Evolutionary conservation across 1,140 invertebrate species (phyloP).

Genomic region (Adoxophyes honmai): DNA sequence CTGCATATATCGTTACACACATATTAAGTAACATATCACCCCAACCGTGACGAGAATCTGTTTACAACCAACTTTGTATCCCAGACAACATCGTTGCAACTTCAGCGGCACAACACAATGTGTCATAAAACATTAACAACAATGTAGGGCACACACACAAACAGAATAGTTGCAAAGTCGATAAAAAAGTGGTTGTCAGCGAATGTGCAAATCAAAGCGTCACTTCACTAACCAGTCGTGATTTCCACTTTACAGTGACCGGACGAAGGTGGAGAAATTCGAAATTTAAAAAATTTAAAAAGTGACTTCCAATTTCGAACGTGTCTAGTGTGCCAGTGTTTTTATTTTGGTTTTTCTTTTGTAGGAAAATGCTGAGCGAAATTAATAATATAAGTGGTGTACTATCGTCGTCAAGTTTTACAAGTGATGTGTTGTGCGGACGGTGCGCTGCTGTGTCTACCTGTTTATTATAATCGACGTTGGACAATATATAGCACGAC

Average conservation of each 20-base stretch:
- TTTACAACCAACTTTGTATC: conserved; percentile 19
- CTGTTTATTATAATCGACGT: conserved; percentile 43
- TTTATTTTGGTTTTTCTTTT: conserved; percentile 72
- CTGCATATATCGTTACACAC: no score
- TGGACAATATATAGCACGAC: conserved; percentile 28
- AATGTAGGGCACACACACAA: conserved; percentile 30
- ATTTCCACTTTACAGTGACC: conserved; percentile 75
- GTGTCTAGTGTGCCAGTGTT: conserved; percentile 52
- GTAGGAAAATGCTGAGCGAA: conserved; percentile 76
- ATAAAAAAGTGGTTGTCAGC: conserved; percentile 50
- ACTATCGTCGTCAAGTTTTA: conserved; percentile 68
- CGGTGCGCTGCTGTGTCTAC: conserved; percentile 49
- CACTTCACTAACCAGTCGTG: conserved; percentile 65
- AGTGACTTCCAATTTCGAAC: conserved; percentile 43
- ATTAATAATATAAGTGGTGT: conserved; percentile 76
- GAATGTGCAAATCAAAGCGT: conserved; percentile 35
- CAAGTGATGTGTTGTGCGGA: conserved; percentile 69
- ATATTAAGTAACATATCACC: no score
- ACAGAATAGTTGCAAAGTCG: conserved; percentile 49
- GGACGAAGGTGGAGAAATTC: conserved; percentile 72
- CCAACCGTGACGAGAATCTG: no score
- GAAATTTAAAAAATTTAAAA: conserved; percentile 49
- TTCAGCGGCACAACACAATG: conserved; percentile 30
- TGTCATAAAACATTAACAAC: conserved; percentile 39
- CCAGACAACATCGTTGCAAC: conserved; percentile 29